These are phyloP conservation scores for Mesopsocus fuscifrons DNA, from an alignment of 2,888 invertebrate genomes.

Conservation along the genomic window DNA sequence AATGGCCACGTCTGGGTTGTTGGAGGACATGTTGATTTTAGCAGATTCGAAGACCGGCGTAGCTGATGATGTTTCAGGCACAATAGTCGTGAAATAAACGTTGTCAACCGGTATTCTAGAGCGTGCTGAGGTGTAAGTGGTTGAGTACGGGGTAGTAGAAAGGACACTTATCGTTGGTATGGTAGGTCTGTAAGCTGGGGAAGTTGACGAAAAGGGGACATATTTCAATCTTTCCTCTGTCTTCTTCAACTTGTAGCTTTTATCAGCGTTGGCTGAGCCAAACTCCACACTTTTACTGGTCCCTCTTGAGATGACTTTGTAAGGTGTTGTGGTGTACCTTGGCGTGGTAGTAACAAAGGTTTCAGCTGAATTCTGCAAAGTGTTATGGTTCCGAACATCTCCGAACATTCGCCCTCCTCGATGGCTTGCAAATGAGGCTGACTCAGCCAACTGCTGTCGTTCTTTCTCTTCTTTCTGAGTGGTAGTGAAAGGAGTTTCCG, in stretches of 20 bases:
- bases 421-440: conserved; percentile 48
- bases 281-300: neutral
- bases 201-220: neutral
- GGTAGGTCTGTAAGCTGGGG: neutral
- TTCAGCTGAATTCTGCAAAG: conserved; percentile 11
- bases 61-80: conserved; percentile 7
- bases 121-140: conserved; percentile 15
- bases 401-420: conserved; percentile 21
- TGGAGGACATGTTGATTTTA: neutral
- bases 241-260: neutral
- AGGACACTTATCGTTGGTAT: neutral
- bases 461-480: conserved; percentile 24
- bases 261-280: neutral
- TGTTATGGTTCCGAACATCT: conserved; percentile 24
- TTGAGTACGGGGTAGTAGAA: neutral
- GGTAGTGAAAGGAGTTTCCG: neutral
- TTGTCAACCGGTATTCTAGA: conserved; percentile 15
- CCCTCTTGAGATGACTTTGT: neutral
- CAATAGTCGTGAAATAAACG: conserved; percentile 8
- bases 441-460: conserved; percentile 54
- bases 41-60: neutral
- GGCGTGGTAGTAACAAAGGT: neutral
- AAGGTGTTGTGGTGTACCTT: neutral
- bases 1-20: neutral
- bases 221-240: neutral